These are phyloP conservation scores for Gari tellinella DNA, from an alignment of 2,888 invertebrate genomes.

Conservation along the genomic window DNA sequence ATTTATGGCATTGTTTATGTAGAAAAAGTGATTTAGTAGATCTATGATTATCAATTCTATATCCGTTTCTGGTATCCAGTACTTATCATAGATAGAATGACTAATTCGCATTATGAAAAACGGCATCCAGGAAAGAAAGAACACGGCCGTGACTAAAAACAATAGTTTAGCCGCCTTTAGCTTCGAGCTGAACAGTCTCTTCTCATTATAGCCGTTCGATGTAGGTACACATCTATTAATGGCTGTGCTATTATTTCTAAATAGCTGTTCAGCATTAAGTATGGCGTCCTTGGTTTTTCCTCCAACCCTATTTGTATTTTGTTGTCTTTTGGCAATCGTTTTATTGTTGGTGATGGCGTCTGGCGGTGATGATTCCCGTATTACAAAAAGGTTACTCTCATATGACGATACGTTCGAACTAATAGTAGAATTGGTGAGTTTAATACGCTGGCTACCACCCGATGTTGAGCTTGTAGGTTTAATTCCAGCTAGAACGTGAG, in stretches of 20 bases:
- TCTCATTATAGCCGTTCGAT: not conserved
- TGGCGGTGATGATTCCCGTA: too few species aligned
- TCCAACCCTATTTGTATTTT: too few species aligned
- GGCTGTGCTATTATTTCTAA: not conserved
- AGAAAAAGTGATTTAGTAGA: slow-evolving; percentile 58
- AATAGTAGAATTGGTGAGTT: too few species aligned
- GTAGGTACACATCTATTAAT: too few species aligned
- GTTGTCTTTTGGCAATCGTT: too few species aligned
- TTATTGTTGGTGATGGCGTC: too few species aligned
- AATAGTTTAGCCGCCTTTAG: slow-evolving; percentile 64
- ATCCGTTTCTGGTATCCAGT: slow-evolving; percentile 23
- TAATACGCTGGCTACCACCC: too few species aligned
- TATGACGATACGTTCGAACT: too few species aligned
- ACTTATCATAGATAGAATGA: slow-evolving; percentile 4
- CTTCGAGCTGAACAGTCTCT: slow-evolving; percentile 12
- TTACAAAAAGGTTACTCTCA: too few species aligned
- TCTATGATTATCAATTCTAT: slow-evolving; percentile 22
- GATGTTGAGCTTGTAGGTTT: not conserved
- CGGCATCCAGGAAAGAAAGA: slow-evolving; percentile 63
- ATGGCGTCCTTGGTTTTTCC: too few species aligned
- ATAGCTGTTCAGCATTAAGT: too few species aligned
- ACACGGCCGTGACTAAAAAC: slow-evolving; percentile 62
- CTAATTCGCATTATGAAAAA: slow-evolving; percentile 52
- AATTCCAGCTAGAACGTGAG: slow-evolving; percentile 25
- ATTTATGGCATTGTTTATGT: slow-evolving; percentile 61